Percentiles rank a stretch among this genome's conserved stretches.
These are phyloP conservation scores for Poeciliopsis infans DNA, from an alignment of 2,797 vertebrate species.

Conservation along the genomic window DNA sequence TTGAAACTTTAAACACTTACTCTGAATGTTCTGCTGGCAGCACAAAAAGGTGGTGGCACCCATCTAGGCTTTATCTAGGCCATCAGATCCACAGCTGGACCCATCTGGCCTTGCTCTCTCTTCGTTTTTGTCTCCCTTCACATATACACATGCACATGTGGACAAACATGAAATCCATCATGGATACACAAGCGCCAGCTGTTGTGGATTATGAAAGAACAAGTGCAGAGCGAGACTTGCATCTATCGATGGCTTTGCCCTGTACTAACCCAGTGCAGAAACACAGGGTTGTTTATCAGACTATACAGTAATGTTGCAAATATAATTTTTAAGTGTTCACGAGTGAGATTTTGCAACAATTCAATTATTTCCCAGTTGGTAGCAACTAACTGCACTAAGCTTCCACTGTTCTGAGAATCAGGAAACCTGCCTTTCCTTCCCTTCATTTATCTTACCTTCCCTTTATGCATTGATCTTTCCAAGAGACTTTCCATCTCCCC, in stretches of 20 bases:
- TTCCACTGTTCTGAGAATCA: slow-evolving; percentile 47
- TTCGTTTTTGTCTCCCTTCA: slow-evolving; percentile 33
- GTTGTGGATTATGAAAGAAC: slow-evolving; percentile 76
- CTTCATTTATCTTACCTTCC: slow-evolving; percentile 53
- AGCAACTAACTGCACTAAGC: slow-evolving; percentile 41
- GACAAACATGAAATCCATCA: slow-evolving; percentile 42
- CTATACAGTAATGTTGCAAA: slow-evolving; percentile 10
- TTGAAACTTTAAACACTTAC: slow-evolving; percentile 60
- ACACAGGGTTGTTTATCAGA: slow-evolving; percentile 39
- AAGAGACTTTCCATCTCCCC: slow-evolving; percentile 60
- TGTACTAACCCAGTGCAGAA: slow-evolving; percentile 59
- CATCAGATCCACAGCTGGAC: slow-evolving; percentile 78
- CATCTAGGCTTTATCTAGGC: slow-evolving; percentile 78
- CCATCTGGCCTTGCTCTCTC: slow-evolving; percentile 72
- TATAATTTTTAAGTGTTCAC: slow-evolving; percentile 19
- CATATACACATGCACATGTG: slow-evolving; percentile 32
- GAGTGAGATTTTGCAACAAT: background rate
- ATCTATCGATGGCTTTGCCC: slow-evolving; percentile 59
- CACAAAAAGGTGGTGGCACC: slow-evolving; percentile 68
- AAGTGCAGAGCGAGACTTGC: slow-evolving; percentile 47
- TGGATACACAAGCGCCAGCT: slow-evolving; percentile 69
- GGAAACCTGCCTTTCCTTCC: slow-evolving; percentile 54
- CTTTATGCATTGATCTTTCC: slow-evolving; percentile 54
- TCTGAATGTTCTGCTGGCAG: slow-evolving; percentile 70
- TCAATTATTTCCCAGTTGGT: background rate